Conservation (phyloP, 1,140 invertebrate genomes). For the Meteorus sp. region DNA sequence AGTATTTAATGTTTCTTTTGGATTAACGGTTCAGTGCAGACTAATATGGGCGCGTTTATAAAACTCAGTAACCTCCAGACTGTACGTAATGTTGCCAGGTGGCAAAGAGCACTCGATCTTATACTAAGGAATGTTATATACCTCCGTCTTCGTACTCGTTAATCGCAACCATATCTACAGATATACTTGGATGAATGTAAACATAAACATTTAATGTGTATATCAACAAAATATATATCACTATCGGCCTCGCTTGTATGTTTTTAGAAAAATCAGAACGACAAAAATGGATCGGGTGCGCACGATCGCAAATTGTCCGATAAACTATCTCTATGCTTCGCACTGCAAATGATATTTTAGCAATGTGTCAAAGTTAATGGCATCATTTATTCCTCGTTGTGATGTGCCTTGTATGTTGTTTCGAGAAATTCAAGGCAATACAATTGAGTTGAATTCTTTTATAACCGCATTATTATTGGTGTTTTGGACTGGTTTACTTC, state of each 20-base stretch:
- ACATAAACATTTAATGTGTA: background rate
- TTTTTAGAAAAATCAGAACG: slow-evolving; percentile 7
- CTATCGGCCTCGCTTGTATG: too few species aligned
- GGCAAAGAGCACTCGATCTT: slow-evolving; percentile 22
- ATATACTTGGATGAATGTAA: background rate
- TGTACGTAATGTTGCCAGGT: slow-evolving; percentile 17
- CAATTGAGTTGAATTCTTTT: too few species aligned
- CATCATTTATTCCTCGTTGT: too few species aligned
- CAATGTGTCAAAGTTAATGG: too few species aligned
- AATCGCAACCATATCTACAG: background rate
- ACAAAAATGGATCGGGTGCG: slow-evolving; percentile 10
- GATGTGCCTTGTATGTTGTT: too few species aligned
- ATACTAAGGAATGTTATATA: background rate
- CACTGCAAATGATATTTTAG: too few species aligned
- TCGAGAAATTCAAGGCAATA: too few species aligned
- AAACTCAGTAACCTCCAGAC: slow-evolving; percentile 16
- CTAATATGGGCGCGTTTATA: slow-evolving; percentile 25
- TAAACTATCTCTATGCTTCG: too few species aligned
- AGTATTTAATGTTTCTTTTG: slow-evolving; percentile 25
- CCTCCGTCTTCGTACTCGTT: background rate
- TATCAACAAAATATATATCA: background rate
- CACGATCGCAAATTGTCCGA: background rate
- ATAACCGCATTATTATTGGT: too few species aligned
- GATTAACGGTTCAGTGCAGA: slow-evolving; percentile 25
- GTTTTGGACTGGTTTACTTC: too few species aligned